Base-by-base conservation (phyloP, 2,888 invertebrate species). In the Cotesia congregata region DNA sequence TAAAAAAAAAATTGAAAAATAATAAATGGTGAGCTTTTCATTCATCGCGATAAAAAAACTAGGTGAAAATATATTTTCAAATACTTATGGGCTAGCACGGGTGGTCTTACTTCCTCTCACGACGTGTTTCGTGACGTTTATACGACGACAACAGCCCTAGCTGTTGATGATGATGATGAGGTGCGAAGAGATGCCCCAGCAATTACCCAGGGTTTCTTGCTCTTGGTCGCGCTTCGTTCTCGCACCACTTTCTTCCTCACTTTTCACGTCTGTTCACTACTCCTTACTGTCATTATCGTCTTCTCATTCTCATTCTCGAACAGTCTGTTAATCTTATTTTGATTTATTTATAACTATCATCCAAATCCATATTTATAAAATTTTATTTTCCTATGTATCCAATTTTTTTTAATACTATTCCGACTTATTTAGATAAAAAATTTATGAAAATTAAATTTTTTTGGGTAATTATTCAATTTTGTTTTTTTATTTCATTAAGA, bases 141-240 rank as follows among this genome's bases (percentile, higher is more conserved):
- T 80, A 80, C 82, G 86, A 83, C 83, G 83, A 83, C 82, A 83
- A 83, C 85, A 82, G 70, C 82, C 81, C 80, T 80, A 80, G 84
- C 85, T 84, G 88, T 86, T 88, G 88, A 88, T 87, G 88, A 88
- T 85, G 88, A 89, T 89, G 89, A 89, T 89, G 89, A 89, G 89
- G 89, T 89, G 89, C 87, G 88, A 89, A 89, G 89, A 88, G 88
- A 89, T 84, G 86, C 86, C 85, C 81, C 83, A 88, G 88, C 88
- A 89, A 89, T 89, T 89, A 88, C 85, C 77, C 82, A 80, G 79
- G 74, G 71, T 77, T 75, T 77, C 78, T 78, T 72, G 41, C 75
- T 65, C 74, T 78, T 72, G 41, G 77, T 65, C 72, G 50, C 9
- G 50, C 50, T 77, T 41, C 61, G 61, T 76, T 78, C 78, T 78